Evolutionary conservation across 1,140 invertebrate genomes (phyloP).

Genomic region (Listronotus oregonensis): DNA sequence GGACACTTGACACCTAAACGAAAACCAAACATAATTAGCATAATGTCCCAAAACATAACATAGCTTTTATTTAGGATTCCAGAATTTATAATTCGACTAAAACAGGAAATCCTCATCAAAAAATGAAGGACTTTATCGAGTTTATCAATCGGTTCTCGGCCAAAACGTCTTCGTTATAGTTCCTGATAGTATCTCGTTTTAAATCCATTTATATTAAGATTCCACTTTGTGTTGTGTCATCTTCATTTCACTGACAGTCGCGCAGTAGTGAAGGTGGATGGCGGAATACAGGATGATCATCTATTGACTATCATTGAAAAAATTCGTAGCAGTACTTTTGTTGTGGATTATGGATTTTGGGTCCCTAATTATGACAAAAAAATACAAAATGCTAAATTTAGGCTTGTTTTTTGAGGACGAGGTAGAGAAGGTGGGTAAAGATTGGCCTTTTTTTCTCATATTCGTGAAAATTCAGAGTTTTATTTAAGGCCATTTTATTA

Average conservation of each 20-base stretch:
- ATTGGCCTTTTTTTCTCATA: no score
- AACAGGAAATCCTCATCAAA: slow-evolving; percentile 51
- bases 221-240: slow-evolving; percentile 49
- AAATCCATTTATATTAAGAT: slow-evolving; percentile 53
- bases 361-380: no score
- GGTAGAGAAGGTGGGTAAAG: no score
- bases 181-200: slow-evolving; percentile 29
- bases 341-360: no score
- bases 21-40: slow-evolving; percentile 34
- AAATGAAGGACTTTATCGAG: slow-evolving; percentile 48
- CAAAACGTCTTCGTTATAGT: slow-evolving; percentile 45
- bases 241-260: slow-evolving; percentile 31
- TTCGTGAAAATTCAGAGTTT: no score
- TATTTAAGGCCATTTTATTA: no score
- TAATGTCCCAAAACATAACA: slow-evolving; percentile 36
- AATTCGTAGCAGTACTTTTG: no score
- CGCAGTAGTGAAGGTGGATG: slow-evolving; percentile 15
- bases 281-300: neutral
- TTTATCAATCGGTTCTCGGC: slow-evolving; percentile 41
- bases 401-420: no score
- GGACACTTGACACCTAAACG: slow-evolving; percentile 30
- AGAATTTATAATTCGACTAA: slow-evolving; percentile 43
- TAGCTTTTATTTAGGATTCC: slow-evolving; percentile 42
- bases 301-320: no score
- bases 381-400: no score